Conservation (phyloP, 2,797 vertebrate genomes). For the Oreochromis mossambicus region DNA sequence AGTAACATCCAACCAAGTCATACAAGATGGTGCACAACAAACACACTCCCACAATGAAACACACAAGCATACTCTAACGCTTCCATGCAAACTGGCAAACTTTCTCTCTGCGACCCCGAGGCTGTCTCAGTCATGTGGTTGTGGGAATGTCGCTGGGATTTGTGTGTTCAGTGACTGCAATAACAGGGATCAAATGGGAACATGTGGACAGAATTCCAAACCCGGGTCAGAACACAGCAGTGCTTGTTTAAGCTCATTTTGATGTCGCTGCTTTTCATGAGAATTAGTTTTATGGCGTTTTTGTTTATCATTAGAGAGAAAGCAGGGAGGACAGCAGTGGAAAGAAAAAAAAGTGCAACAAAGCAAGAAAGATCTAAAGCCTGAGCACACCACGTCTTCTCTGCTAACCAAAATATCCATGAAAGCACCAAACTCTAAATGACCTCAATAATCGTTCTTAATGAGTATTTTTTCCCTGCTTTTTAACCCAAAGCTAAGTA, state of each 20-base stretch:
- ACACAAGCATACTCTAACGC: not conserved
- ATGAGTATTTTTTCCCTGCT: not conserved
- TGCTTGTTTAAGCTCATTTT: conserved; percentile 31
- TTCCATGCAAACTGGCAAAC: conserved; percentile 20
- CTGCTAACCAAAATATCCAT: not conserved
- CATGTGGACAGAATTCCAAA: conserved; percentile 66
- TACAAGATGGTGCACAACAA: not conserved
- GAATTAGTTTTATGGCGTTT: conserved; percentile 38
- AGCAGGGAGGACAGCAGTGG: not conserved
- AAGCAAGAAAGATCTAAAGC: conserved; percentile 5
- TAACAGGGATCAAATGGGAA: conserved; percentile 65
- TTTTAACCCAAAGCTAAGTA: not conserved
- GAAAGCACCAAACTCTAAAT: not conserved
- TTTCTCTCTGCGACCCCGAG: conserved; percentile 25
- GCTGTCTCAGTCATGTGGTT: conserved; percentile 56
- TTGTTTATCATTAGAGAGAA: conserved; percentile 29
- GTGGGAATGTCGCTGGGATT: conserved; percentile 63
- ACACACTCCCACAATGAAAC: not conserved
- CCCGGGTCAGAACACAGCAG: conserved; percentile 29
- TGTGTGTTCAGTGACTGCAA: conserved; percentile 59
- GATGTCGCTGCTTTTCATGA: conserved; percentile 33
- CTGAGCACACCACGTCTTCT: not conserved
- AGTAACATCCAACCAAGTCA: not conserved
- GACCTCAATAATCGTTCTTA: not conserved
- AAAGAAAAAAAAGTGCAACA: conserved; percentile 5